Evolutionary conservation across 1,140 invertebrate species (phyloP).

Genomic region (Dysdera silvatica): DNA sequence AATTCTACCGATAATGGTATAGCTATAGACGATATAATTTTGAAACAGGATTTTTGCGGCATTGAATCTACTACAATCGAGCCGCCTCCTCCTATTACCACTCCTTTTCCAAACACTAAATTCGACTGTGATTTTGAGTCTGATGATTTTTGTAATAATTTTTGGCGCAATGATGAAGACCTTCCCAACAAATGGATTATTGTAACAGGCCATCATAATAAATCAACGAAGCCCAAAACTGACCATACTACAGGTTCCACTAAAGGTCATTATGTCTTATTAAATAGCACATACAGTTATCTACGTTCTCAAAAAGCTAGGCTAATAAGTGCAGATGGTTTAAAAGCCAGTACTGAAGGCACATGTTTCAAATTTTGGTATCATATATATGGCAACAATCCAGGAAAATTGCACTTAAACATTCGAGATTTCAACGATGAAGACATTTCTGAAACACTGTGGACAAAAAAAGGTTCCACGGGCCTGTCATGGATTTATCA

Average conservation of each 20-base stretch:
- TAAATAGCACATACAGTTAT: constrained; percentile 1
- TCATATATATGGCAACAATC: constrained; percentile 25
- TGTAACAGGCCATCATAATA: constrained; percentile 12
- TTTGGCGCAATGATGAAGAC: constrained; percentile 18
- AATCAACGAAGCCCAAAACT: constrained; percentile 7
- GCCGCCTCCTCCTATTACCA: constrained; percentile 6
- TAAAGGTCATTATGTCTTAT: constrained; percentile 15
- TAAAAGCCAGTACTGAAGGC: neutral
- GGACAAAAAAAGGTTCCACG: constrained; percentile 15
- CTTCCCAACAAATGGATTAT: constrained; percentile 1
- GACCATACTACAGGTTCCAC: constrained; percentile 25
- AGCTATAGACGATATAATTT: constrained; percentile 29
- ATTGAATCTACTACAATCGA: neutral
- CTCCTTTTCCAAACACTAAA: neutral
- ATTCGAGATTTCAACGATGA: constrained; percentile 12
- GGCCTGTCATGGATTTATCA: constrained; percentile 31
- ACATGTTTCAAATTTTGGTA: constrained; percentile 30
- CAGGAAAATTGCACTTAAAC: constrained; percentile 12
- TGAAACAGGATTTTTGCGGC: constrained; percentile 6
- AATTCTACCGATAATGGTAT: constrained; percentile 23
- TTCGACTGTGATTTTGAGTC: constrained; percentile 25
- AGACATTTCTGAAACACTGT: constrained; percentile 17
- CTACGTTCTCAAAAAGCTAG: neutral
- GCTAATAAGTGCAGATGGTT: neutral
- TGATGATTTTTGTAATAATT: constrained; percentile 7